phyloP scores from a whole-genome alignment of 2,888 invertebrate genomes.

The Onchidella celtica region DNA sequence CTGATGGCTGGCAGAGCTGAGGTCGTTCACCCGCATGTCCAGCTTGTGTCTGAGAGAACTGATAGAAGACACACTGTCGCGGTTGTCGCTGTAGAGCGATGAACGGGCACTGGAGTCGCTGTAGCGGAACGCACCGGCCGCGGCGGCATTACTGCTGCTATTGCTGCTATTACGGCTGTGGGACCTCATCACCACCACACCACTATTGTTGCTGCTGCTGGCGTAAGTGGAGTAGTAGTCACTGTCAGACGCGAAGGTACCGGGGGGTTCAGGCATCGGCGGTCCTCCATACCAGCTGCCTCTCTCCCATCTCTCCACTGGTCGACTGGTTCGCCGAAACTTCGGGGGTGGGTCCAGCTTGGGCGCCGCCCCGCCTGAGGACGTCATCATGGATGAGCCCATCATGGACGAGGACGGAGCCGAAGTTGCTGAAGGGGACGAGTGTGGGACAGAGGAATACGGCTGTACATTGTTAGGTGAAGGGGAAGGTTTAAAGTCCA shows the following conservation, averaged over 20 bases:
- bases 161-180: slow-evolving; percentile 30
- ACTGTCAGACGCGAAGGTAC: slow-evolving; percentile 62
- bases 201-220: slow-evolving; percentile 56
- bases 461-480: background rate
- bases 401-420: background rate
- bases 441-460: background rate
- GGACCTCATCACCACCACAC: slow-evolving; percentile 28
- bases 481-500: slow-evolving; percentile 20
- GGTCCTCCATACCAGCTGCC: slow-evolving; percentile 53
- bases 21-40: slow-evolving; percentile 54
- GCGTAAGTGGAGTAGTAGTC: slow-evolving; percentile 69
- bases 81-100: slow-evolving; percentile 51
- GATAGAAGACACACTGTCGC: slow-evolving; percentile 43
- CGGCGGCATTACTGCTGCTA: slow-evolving; percentile 22
- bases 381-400: background rate
- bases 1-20: slow-evolving; percentile 36
- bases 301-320: slow-evolving; percentile 57
- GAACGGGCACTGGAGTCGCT: slow-evolving; percentile 50
- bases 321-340: slow-evolving; percentile 62
- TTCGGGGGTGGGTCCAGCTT: slow-evolving; percentile 73
- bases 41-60: slow-evolving; percentile 50
- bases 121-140: slow-evolving; percentile 29
- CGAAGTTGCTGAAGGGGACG: background rate
- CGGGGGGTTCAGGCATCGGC: slow-evolving; percentile 54
- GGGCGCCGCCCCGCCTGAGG: slow-evolving; percentile 56